Percentiles rank a stretch among this genome's conserved stretches.
Evolutionary conservation across 2,888 invertebrate species (phyloP).

Genomic region (Aporophyla nigra): DNA sequence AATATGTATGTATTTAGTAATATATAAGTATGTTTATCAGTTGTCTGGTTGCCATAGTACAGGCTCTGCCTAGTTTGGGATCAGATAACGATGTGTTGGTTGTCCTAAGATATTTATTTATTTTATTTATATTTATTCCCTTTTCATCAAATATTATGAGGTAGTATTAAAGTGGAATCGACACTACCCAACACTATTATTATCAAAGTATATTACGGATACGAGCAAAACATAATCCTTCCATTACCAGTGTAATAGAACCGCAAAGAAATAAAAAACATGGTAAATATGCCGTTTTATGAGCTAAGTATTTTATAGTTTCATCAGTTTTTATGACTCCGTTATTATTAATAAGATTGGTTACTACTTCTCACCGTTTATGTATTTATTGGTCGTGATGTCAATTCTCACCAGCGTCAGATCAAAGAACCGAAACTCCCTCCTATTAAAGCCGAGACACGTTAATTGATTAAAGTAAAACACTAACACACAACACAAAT

Average conservation of each 20-base stretch:
- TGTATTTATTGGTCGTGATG: not conserved
- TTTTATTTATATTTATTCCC: too few relatives aligned
- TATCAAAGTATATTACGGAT: not conserved
- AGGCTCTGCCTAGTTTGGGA: too few relatives aligned
- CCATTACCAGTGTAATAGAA: not conserved
- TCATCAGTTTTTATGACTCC: not conserved
- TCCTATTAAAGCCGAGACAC: constrained; percentile 4
- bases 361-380: not conserved
- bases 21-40: too few relatives aligned
- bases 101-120: too few relatives aligned
- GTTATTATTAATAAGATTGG: not conserved
- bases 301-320: not conserved
- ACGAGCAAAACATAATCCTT: not conserved
- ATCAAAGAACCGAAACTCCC: not conserved
- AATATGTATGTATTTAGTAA: too few relatives aligned
- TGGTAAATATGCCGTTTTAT: not conserved
- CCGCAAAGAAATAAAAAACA: not conserved
- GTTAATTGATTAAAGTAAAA: constrained; percentile 29
- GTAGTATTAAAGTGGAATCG: too few relatives aligned
- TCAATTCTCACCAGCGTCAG: constrained; percentile 1
- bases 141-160: constrained; percentile 23
- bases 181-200: not conserved
- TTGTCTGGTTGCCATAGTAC: too few relatives aligned
- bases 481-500: constrained; percentile 22
- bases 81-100: too few relatives aligned